Conservation (phyloP, 1,140 invertebrate genomes). For the Dendrolimus punctatus region DNA sequence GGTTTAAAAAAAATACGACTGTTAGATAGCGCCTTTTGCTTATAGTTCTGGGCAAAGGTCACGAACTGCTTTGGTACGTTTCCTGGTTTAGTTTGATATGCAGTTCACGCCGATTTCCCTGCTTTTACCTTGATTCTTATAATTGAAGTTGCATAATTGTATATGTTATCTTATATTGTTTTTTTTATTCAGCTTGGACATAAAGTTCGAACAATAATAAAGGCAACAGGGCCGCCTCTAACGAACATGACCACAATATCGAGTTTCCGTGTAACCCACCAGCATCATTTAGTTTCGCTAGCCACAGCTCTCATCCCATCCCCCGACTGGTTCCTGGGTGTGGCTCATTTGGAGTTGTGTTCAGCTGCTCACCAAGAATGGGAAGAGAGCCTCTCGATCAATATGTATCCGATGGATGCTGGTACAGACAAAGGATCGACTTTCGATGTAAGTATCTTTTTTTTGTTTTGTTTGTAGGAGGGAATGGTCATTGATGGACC, state of each 20-base stretch:
- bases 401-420: slow-evolving; percentile 56
- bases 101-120: no score
- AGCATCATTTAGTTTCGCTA: slow-evolving; percentile 46
- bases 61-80: no score
- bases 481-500: no score
- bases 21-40: no score
- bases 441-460: slow-evolving; percentile 40
- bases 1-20: no score
- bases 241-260: slow-evolving; percentile 38
- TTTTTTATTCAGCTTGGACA: slow-evolving; percentile 31
- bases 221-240: slow-evolving; percentile 38
- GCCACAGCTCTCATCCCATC: slow-evolving; percentile 48
- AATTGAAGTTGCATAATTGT: no score
- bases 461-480: no score
- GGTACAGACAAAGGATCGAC: slow-evolving; percentile 51
- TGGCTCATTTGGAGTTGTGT: slow-evolving; percentile 53
- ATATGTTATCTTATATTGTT: not conserved
- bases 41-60: no score
- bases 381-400: slow-evolving; percentile 37
- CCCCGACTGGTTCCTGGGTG: slow-evolving; percentile 60
- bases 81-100: no score
- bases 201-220: slow-evolving; percentile 49
- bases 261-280: slow-evolving; percentile 37
- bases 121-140: no score
- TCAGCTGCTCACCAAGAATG: slow-evolving; percentile 30